A percentile compares a stretch with the other conserved stretches of the same genome.
Evolutionary conservation across 2,888 invertebrate genomes (phyloP).

Genomic region (Rhagonycha fulva): DNA sequence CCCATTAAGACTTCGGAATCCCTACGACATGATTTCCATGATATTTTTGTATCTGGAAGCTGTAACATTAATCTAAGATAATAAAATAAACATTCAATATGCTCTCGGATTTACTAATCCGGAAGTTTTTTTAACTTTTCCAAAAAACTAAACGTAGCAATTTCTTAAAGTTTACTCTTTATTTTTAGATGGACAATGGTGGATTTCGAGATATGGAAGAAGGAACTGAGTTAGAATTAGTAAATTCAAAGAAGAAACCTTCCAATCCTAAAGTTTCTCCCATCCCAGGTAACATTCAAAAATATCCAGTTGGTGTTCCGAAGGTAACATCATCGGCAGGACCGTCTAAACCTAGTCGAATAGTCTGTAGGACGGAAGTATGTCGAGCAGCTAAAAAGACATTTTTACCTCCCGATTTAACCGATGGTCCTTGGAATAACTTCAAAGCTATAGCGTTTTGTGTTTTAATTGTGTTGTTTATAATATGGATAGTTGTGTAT

Average conservation of each 20-base stretch:
- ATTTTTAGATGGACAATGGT: constrained; percentile 58
- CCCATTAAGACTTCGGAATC: too few relatives aligned
- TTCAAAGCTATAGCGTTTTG: constrained; percentile 58
- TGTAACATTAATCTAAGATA: too few relatives aligned
- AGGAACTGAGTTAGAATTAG: constrained; percentile 49
- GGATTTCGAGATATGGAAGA: constrained; percentile 47
- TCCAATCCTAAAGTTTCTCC: constrained; percentile 11
- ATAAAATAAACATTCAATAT: neutral
- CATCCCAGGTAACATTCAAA: constrained; percentile 37
- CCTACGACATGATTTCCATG: too few relatives aligned
- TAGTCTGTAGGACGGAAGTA: constrained; percentile 49
- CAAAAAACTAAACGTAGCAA: neutral
- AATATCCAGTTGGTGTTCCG: neutral
- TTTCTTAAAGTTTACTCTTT: neutral
- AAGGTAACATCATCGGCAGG: neutral
- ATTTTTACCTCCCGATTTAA: constrained; percentile 48
- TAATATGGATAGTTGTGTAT: constrained; percentile 58
- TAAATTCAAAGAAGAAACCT: constrained; percentile 33
- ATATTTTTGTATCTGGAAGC: too few relatives aligned
- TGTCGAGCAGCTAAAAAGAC: constrained; percentile 49
- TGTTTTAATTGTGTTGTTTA: constrained; percentile 53
- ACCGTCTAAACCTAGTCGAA: constrained; percentile 22
- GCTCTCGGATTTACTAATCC: too few relatives aligned
- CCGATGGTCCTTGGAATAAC: constrained; percentile 59
- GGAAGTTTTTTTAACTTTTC: too few relatives aligned